Conservation (phyloP, 2,888 invertebrate species). For the Tuta absoluta region DNA sequence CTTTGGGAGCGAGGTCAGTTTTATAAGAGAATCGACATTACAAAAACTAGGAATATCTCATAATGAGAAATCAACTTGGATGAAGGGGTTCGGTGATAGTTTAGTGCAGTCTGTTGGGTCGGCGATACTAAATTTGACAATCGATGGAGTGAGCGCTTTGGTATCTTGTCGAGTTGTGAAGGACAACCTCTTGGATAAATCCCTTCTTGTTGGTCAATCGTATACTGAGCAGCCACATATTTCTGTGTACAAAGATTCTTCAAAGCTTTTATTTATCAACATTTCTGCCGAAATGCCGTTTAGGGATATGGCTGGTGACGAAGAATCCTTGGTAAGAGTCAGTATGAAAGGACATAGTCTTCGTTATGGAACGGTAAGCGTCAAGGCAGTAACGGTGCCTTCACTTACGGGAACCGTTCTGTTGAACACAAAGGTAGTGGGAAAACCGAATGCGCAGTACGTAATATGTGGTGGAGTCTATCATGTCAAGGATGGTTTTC, state of each 20-base stretch:
- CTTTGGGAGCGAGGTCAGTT: slow-evolving; percentile 29
- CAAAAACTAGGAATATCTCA: slow-evolving; percentile 22
- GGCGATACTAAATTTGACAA: slow-evolving; percentile 19
- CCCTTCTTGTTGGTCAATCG: slow-evolving; percentile 33
- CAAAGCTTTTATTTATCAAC: slow-evolving; percentile 26
- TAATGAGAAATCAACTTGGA: slow-evolving; percentile 18
- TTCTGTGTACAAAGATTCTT: slow-evolving; percentile 31
- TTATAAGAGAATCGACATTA: slow-evolving; percentile 22
- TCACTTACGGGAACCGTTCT: slow-evolving; percentile 20
- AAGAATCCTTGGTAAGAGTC: slow-evolving; percentile 1
- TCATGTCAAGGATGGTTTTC: slow-evolving; percentile 24
- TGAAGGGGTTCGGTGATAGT: slow-evolving; percentile 36
- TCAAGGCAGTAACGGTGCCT: slow-evolving; percentile 22
- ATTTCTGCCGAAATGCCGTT: slow-evolving; percentile 20
- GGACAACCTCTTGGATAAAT: slow-evolving; percentile 32
- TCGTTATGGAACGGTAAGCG: slow-evolving; percentile 26
- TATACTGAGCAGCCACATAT: slow-evolving; percentile 37
- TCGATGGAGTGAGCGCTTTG: slow-evolving; percentile 31
- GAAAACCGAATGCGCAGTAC: slow-evolving; percentile 30
- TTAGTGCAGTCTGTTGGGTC: slow-evolving; percentile 29
- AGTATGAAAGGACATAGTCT: slow-evolving; percentile 2
- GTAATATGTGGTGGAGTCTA: slow-evolving; percentile 32
- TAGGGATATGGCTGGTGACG: not conserved
- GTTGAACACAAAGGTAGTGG: slow-evolving; percentile 29
- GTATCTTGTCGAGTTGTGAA: slow-evolving; percentile 33